A percentile compares a stretch with the other conserved stretches of the same genome.
Conservation (phyloP, 2,113 vertebrate species). For the Engystomops pustulosus region DNA sequence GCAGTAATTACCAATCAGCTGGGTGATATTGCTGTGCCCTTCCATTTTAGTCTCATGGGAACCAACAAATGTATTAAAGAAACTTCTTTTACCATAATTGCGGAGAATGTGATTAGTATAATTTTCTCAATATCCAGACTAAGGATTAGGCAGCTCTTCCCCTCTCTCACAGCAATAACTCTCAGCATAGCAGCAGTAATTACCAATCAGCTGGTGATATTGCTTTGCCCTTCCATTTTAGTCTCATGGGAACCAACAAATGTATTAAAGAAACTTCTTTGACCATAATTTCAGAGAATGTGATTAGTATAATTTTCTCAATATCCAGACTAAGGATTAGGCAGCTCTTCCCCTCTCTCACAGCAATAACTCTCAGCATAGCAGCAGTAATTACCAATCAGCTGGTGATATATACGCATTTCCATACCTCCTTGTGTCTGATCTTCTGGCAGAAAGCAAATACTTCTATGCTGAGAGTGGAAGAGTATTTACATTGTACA, state of each 20-base stretch:
- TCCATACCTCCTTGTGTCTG: too few species aligned
- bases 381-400: not conserved
- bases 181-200: not conserved
- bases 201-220: not conserved
- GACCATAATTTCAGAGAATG: too few species aligned
- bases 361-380: not conserved
- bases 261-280: not conserved
- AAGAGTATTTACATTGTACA: not conserved
- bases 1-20: not conserved
- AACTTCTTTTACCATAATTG: not conserved
- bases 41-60: not conserved
- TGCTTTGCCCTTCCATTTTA: not conserved
- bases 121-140: too few species aligned
- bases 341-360: not conserved
- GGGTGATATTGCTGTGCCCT: not conserved
- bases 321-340: not conserved
- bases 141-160: not conserved
- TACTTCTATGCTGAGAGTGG: not conserved
- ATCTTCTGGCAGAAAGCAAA: too few species aligned
- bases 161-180: not conserved
- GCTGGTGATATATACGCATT: too few species aligned
- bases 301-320: too few species aligned
- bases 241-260: not conserved
- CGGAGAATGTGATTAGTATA: too few species aligned
- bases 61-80: too few species aligned